phyloP scores from a whole-genome alignment of 2,888 invertebrate genomes.

The Sphinx pinastri region DNA sequence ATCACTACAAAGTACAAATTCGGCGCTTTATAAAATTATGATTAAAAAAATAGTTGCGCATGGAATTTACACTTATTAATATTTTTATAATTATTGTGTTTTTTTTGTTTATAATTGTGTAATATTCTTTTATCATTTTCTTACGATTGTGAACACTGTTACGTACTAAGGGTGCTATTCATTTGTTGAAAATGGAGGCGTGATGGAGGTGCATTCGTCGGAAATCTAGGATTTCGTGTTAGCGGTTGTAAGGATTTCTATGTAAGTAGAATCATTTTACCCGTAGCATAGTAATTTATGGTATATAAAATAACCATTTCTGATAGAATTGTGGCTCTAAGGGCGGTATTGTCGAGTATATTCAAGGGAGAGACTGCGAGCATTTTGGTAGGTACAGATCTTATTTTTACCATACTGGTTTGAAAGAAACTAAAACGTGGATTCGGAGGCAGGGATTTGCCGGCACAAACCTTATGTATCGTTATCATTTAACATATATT shows the following conservation, averaged over 20 bases:
- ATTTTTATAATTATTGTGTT: neutral
- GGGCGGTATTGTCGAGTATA: slow-evolving; percentile 60
- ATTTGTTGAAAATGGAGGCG: slow-evolving; percentile 83
- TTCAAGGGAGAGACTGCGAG: slow-evolving; percentile 80
- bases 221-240: slow-evolving; percentile 73
- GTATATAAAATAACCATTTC: slow-evolving; percentile 49
- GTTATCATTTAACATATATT: slow-evolving; percentile 20
- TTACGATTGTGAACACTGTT: slow-evolving; percentile 34
- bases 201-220: slow-evolving; percentile 75
- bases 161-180: slow-evolving; percentile 65
- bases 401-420: slow-evolving; percentile 35
- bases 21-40: no score
- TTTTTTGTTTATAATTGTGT: neutral
- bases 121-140: slow-evolving; percentile 12
- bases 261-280: slow-evolving; percentile 59
- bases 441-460: neutral
- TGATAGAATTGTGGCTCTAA: slow-evolving; percentile 42
- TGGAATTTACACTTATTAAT: no score
- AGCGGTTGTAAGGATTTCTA: slow-evolving; percentile 64
- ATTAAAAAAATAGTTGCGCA: no score
- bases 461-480: neutral
- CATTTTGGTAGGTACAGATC: slow-evolving; percentile 61
- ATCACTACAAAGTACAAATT: no score
- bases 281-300: slow-evolving; percentile 60
- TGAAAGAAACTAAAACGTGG: neutral